phyloP scores from a whole-genome alignment of 2,888 invertebrate species.

The Lordiphosa fenestrarum region DNA sequence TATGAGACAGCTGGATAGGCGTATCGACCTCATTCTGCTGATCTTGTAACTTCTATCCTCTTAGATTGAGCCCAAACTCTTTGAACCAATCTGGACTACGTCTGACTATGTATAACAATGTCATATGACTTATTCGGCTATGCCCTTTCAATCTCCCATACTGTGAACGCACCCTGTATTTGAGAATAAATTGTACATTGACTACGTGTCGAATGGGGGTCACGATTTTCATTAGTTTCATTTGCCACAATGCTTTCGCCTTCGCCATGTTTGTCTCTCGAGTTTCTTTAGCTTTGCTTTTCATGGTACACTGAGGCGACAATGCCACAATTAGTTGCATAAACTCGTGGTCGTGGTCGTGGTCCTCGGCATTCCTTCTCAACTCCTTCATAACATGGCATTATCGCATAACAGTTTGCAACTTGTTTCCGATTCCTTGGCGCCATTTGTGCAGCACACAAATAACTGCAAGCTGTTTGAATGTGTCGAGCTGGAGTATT shows the following conservation, averaged over 20 bases:
- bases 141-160: no score
- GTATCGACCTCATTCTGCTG: no score
- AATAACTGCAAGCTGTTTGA: constrained; percentile 49
- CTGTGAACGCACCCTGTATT: constrained; percentile 22
- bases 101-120: no score
- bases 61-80: no score
- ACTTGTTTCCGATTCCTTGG: constrained; percentile 43
- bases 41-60: no score
- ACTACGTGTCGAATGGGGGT: constrained; percentile 51
- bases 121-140: no score
- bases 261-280: constrained; percentile 14
- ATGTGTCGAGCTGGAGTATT: constrained; percentile 48
- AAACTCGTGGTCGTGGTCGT: constrained; percentile 28
- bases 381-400: constrained; percentile 34
- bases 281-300: constrained; percentile 15
- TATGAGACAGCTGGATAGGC: no score
- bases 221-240: constrained; percentile 78
- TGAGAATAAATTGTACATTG: constrained; percentile 3
- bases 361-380: constrained; percentile 6
- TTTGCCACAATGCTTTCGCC: constrained; percentile 39
- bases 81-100: no score
- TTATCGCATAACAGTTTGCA: constrained; percentile 36
- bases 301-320: constrained; percentile 34
- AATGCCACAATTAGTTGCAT: constrained; percentile 72
- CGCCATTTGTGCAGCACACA: constrained; percentile 42